Evolutionary conservation across 2,888 invertebrate species (phyloP).

Genomic region (Spisula subtruncata): DNA sequence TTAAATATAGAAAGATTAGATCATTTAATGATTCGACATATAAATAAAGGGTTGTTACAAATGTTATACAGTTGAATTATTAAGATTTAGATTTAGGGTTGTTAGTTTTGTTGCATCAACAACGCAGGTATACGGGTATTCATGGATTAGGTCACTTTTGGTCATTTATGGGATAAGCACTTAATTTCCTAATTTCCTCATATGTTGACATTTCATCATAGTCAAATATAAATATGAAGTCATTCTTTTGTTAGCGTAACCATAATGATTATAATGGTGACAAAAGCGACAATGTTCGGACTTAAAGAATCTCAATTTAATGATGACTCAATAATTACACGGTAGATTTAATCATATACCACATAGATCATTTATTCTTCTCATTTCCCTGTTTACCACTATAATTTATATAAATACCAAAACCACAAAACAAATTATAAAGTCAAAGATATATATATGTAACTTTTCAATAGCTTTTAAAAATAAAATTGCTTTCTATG

Average conservation of each 20-base stretch:
- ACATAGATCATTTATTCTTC: too few species aligned
- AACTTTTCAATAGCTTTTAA: background rate
- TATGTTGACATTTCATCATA: background rate
- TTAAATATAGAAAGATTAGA: too few species aligned
- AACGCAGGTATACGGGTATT: too few species aligned
- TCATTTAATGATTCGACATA: too few species aligned
- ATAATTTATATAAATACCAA: background rate
- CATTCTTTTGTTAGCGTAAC: background rate
- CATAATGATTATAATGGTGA: conserved; percentile 4
- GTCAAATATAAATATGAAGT: background rate
- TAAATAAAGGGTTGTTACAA: too few species aligned
- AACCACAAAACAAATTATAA: background rate
- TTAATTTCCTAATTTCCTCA: background rate
- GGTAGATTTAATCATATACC: too few species aligned
- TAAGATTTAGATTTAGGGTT: too few species aligned
- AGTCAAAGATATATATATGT: background rate
- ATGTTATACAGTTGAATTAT: too few species aligned
- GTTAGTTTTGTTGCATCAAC: too few species aligned
- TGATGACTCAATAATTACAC: conserved; percentile 9
- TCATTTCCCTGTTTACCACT: too few species aligned
- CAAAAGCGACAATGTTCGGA: background rate
- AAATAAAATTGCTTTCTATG: background rate
- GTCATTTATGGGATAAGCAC: background rate
- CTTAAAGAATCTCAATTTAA: conserved; percentile 24
- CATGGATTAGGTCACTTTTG: background rate